Conservation (phyloP, 2,113 vertebrate genomes). For the Pungitius pungitius region DNA sequence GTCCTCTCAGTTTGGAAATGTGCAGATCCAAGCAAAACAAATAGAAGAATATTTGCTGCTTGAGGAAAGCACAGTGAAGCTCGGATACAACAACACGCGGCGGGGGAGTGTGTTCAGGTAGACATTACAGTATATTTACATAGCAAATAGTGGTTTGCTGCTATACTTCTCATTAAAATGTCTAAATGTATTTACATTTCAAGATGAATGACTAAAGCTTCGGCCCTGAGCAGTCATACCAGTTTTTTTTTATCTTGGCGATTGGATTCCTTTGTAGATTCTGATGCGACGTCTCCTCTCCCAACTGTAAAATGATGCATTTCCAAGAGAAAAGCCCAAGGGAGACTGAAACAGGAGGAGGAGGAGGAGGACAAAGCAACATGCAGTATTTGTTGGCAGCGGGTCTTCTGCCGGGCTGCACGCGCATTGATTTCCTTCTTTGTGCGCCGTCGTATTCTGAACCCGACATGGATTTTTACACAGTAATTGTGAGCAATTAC, state of each 20-base stretch:
- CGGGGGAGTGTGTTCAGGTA: neutral
- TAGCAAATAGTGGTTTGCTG: neutral
- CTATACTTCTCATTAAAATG: neutral
- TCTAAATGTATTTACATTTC: neutral
- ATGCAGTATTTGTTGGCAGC: slow-evolving; percentile 25
- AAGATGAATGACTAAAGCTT: neutral
- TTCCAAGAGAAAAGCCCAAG: neutral
- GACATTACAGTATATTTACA: neutral
- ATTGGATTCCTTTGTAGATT: neutral
- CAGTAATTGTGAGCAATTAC: neutral
- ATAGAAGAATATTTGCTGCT: neutral
- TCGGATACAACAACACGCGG: neutral
- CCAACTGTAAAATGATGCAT: neutral
- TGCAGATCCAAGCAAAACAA: neutral
- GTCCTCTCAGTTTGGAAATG: slow-evolving; percentile 3
- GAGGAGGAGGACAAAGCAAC: slow-evolving; percentile 13
- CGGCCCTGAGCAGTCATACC: neutral
- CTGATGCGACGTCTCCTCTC: neutral
- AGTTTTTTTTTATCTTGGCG: neutral
- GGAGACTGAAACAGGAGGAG: neutral
- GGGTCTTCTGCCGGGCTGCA: slow-evolving; percentile 26
- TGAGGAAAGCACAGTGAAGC: too few species aligned
- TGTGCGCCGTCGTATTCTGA: slow-evolving; percentile 35
- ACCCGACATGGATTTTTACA: slow-evolving; percentile 17
- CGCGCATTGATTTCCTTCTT: slow-evolving; percentile 40